Evolutionary conservation across 2,888 invertebrate species (phyloP).

Genomic region (Tuberolachnus salignus): DNA sequence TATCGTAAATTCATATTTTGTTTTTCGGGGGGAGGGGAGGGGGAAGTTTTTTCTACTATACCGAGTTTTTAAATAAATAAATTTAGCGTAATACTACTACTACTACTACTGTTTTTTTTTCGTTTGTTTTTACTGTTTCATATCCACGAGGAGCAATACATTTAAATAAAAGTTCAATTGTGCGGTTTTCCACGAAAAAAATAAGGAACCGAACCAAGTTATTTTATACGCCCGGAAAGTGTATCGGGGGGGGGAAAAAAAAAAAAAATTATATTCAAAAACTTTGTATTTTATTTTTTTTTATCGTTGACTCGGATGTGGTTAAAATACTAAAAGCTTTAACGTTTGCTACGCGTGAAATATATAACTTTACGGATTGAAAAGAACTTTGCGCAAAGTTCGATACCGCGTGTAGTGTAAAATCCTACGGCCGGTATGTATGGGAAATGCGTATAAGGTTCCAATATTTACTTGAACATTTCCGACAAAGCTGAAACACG

Average conservation of each 20-base stretch:
- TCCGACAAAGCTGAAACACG: conserved; percentile 26
- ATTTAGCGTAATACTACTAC: conserved; percentile 17
- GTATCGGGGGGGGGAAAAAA: conserved; percentile 2
- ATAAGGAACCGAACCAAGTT: conserved; percentile 44
- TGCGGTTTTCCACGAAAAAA: conserved; percentile 34
- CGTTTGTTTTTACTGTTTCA: conserved; percentile 45
- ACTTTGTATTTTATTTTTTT: conserved; percentile 52
- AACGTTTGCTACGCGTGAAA: conserved; percentile 51
- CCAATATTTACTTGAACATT: conserved; percentile 40
- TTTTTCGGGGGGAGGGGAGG: conserved; percentile 3
- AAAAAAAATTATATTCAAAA: conserved; percentile 51
- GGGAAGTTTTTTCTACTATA: conserved; percentile 12
- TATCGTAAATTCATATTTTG: conserved; percentile 39
- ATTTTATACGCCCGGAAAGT: conserved; percentile 47
- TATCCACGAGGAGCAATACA: conserved; percentile 45
- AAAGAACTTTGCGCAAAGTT: conserved; percentile 44
- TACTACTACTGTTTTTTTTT: conserved; percentile 35
- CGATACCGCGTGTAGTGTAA: conserved; percentile 13
- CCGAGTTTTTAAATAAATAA: conserved; percentile 49
- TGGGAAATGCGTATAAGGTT: conserved; percentile 12
- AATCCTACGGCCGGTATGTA: not conserved
- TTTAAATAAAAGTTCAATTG: conserved; percentile 55
- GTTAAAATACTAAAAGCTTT: conserved; percentile 54
- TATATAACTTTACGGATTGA: conserved; percentile 50
- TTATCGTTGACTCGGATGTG: conserved; percentile 41